Percentiles rank a stretch among this genome's conserved stretches.
Conservation (phyloP, 2,797 vertebrate genomes). For the Periparus ater region DNA sequence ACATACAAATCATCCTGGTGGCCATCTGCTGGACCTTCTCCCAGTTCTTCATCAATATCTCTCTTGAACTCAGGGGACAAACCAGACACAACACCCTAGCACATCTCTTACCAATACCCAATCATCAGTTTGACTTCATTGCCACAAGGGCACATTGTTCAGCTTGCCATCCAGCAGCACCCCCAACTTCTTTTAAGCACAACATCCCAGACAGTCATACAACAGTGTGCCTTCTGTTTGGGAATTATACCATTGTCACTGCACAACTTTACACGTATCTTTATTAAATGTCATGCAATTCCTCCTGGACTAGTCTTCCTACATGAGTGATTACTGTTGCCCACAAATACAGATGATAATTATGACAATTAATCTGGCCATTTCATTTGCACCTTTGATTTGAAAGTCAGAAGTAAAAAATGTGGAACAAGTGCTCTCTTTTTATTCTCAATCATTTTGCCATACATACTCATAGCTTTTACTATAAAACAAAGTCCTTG, state of each 20-base stretch:
- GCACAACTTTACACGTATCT: not conserved
- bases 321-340: fast-evolving
- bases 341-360: not conserved
- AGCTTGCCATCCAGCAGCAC: not conserved
- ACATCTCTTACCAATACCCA: not conserved
- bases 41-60: not conserved
- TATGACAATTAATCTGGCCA: not conserved
- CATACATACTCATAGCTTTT: not conserved
- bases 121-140: fast-evolving
- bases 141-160: not conserved
- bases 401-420: not conserved
- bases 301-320: not conserved
- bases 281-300: not conserved
- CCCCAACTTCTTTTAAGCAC: not conserved
- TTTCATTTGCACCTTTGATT: not conserved
- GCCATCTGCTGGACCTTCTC: not conserved
- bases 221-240: not conserved
- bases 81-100: not conserved
- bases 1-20: not conserved
- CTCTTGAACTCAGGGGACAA: not conserved
- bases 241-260: not conserved
- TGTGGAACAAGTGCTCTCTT: not conserved
- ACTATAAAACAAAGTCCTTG: not conserved
- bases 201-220: not conserved
- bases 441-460: not conserved